Conservation (phyloP, 2,888 invertebrate species). For the Idaea biselata region DNA sequence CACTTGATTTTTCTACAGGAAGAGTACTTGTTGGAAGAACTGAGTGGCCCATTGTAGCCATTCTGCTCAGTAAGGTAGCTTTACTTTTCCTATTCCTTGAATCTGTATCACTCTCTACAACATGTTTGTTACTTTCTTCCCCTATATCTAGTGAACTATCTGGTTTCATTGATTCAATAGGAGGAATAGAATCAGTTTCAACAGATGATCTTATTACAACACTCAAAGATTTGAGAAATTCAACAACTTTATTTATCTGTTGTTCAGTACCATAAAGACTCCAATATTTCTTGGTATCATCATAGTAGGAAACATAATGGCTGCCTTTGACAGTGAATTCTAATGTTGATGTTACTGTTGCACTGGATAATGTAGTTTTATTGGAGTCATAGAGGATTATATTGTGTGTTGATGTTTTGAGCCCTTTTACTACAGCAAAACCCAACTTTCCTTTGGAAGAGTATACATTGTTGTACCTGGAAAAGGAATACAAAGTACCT, state of each 20-base stretch:
- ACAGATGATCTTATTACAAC: conserved; percentile 36
- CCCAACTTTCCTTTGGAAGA: conserved; percentile 60
- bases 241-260: conserved; percentile 48
- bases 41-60: conserved; percentile 71
- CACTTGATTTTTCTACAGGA: conserved; percentile 47
- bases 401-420: conserved; percentile 46
- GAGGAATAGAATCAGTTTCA: conserved; percentile 31
- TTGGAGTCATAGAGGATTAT: conserved; percentile 64
- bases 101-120: conserved; percentile 62
- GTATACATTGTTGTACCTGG: conserved; percentile 56
- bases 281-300: conserved; percentile 61
- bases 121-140: conserved; percentile 27
- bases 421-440: conserved; percentile 61
- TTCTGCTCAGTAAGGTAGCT: conserved; percentile 62
- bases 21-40: conserved; percentile 52
- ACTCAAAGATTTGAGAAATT: conserved; percentile 44
- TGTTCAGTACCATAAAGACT: conserved; percentile 53
- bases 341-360: conserved; percentile 44
- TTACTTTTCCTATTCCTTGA: conserved; percentile 59
- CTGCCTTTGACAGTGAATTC: conserved; percentile 54
- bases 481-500: conserved; percentile 25
- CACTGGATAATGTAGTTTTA: conserved; percentile 59
- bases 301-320: conserved; percentile 61
- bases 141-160: conserved; percentile 11
- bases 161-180: conserved; percentile 27